Base-by-base conservation (phyloP, 2,888 invertebrate genomes). In the Girardia tigrina region DNA sequence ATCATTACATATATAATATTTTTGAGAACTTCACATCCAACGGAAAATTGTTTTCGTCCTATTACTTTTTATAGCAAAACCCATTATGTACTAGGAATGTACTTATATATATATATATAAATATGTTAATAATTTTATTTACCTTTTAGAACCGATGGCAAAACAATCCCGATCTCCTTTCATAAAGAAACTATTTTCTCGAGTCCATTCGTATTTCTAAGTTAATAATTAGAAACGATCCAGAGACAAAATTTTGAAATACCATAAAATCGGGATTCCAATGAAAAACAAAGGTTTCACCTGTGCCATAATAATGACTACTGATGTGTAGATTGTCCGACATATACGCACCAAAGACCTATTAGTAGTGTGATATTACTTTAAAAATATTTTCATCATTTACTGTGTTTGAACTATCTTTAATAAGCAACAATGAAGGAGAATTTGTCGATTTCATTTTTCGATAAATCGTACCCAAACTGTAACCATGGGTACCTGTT, bases 101-200 rank as follows among this genome's bases (percentile, higher is more conserved):
- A n/a, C n/a, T n/a, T n/a, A n/a, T n/a, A n/a, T n/a, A n/a, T n/a
- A n/a, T n/a, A n/a, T n/a, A n/a, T n/a, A n/a, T n/a, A n/a, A n/a
- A n/a, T n/a, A n/a, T n/a, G n/a, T n/a, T n/a, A n/a, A n/a, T n/a
- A n/a, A n/a, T n/a, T n/a, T n/a, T n/a, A n/a, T n/a, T n/a, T n/a
- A n/a, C n/a, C n/a, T 75, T 29, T 28, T 71, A 16, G 75, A 8
- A 12, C 75, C 75, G 20, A 75, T 75, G 2, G 71, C 12, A 29
- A 75, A 75, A 28, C 42, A 74, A 72, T 29, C 29, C 1, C 28
- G 12, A 23, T 71, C 70, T 2, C 75, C 75, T 73, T 71, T 75
- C 75, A 75, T 74, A 29, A 75, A 75, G 29, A 74, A 75, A 29
- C 28, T 75, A 29, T 75, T 75, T n/a, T 75, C 42, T 26, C 27